Evolutionary conservation across 2,797 vertebrate species (phyloP), one percentile per base, ranked within the genome.

Genomic region (Chiroxiphia lanceolata): DNA sequence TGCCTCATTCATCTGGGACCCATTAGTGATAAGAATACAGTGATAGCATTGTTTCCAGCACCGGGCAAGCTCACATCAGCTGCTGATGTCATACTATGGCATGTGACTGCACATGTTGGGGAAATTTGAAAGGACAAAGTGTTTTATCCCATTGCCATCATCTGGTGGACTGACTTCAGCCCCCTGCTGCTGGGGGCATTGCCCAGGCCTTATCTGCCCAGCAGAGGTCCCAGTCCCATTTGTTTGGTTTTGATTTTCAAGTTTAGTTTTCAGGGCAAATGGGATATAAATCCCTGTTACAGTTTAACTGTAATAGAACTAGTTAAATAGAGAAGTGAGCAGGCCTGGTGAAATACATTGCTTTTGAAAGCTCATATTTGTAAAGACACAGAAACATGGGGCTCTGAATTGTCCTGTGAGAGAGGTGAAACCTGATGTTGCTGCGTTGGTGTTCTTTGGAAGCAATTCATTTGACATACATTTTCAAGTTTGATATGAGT

Each of bases 21-120:
- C 15, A 16, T 63, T 74, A 84, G 20, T 48, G 75, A 33, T 67
- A 69, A 61, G 54, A 87, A 25, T 38, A 86, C 76, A 94, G 42
- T 14, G 61, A 75, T 74, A 74, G 42, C 84, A 93, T 95, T 93
- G 86, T 93, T 90, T 68, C 69, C 50, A 83, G n/a, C 25, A 47
- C 33, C 13, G 48, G 33, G 38, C 56, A 53, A 87, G 25, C 54
- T 92, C 40, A 15, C 63, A 42, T 69, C n/a, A 92, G 63, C 86
- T 92, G 69, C 78, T 2, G 9, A 3, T 45, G 65, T 87, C 54
- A 26, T 65, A 22, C 20, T 45, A 4, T 17, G 59, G 59, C 76
- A 68, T 78, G 77, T 78, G 85, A 86, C 80, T 53, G 57, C 57
- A 27, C 63, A 54, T 64, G 38, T 50, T 61, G 65, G 38, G 47